phyloP scores from a whole-genome alignment of 2,797 vertebrate species.

The Melanotaenia pygmaea region DNA sequence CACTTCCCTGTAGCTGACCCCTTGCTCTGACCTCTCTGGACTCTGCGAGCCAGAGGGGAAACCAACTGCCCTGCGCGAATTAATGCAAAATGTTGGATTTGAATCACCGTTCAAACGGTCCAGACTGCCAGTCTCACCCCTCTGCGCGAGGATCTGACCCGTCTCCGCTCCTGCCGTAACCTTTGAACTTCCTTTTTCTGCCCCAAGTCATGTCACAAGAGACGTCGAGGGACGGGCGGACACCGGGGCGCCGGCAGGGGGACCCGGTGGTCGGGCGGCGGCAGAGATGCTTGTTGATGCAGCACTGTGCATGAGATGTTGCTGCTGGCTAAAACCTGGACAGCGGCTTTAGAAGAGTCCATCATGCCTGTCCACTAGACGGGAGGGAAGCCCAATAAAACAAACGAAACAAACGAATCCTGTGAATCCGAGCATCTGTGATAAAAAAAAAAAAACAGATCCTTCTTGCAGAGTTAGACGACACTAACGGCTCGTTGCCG shows the following conservation, averaged over 20 bases:
- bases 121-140: conserved; percentile 31
- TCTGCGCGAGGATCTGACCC: conserved; percentile 42
- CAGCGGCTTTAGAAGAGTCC: conserved; percentile 39
- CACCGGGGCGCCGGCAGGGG: conserved; percentile 68
- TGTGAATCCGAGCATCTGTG: conserved; percentile 47
- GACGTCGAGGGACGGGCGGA: conserved; percentile 66
- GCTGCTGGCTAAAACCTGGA: conserved; percentile 47
- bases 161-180: conserved; percentile 52
- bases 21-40: conserved; percentile 34
- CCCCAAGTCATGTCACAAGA: conserved; percentile 84
- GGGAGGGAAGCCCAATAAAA: conserved; percentile 42
- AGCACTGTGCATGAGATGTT: conserved; percentile 59
- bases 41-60: conserved; percentile 25
- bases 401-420: conserved; percentile 24
- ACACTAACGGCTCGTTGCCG: conserved; percentile 11
- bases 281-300: conserved; percentile 64
- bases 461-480: conserved; percentile 30
- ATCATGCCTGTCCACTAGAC: conserved; percentile 60
- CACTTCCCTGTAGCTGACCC: conserved; percentile 26
- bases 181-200: conserved; percentile 80
- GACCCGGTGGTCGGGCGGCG: conserved; percentile 66
- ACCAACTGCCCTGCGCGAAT: conserved; percentile 12
- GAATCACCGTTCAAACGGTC: conserved; percentile 22
- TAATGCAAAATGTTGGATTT: conserved; percentile 24
- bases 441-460: conserved; percentile 9